Evolutionary conservation across 2,797 vertebrate genomes (phyloP), one percentile per base, ranked within the genome.

Genomic region (Rachycentron canadum): DNA sequence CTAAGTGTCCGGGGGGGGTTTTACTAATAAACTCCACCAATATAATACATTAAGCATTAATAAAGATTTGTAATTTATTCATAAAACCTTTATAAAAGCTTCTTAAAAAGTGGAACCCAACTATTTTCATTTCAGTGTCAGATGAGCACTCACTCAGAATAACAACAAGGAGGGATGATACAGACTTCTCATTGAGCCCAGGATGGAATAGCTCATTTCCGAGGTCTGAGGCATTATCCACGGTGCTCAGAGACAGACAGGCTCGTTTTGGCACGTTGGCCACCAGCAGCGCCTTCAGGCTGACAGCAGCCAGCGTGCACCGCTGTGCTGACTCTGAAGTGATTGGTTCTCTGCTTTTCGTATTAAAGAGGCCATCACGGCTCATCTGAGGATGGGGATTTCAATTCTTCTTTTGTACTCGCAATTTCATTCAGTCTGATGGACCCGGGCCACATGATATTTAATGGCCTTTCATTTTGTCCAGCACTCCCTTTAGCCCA

Each of bases 351-450:
- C 81, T 72, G 77, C 78, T 82, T 70, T 78, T 71, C 21, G 56
- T 82, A 81, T 88, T 87, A 84, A 86, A 88, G 66, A 76, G 57
- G 69, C 86, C 76, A 90, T 88, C 81, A 82, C 59, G 45, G 60
- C 81, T 88, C 79, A 82, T 79, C 72, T 85, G 65, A 79, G 79
- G 74, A 79, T 19, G 43, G 59, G 65, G 69, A 76, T 81, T 90
- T 78, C 71, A 74, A 86, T 90, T 88, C 78, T 85, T 85, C 73
- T 90, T 88, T 86, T 83, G 83, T 80, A 62, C 81, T 70, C 3
- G 76, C 78, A 58, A 61, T 86, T 85, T 83, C 78, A 76, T 76
- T 83, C 70, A 67, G 73, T 26, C 19, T 76, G 69, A 86, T 86
- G 78, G 82, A 83, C 61, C 63, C 9, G 9, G 34, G 70, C 57